Evolutionary conservation across 23 tunicate genomes (phyloP).

Genomic region (Botrylloides violaceus): DNA sequence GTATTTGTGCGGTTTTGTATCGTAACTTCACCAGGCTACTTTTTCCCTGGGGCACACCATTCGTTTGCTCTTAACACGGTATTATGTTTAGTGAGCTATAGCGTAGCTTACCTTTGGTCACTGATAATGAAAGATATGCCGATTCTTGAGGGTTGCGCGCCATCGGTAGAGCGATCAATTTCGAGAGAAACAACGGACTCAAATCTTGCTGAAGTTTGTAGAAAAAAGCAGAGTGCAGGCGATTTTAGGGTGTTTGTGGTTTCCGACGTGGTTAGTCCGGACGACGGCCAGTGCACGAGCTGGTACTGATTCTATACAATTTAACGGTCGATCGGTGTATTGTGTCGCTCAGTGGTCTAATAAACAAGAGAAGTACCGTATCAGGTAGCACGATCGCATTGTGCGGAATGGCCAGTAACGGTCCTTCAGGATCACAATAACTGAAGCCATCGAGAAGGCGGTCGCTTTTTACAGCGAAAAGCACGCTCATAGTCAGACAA

Average conservation of each 20-base stretch:
- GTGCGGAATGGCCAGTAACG: not conserved
- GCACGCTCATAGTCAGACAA: too few species aligned
- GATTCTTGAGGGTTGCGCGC: constrained; percentile 3
- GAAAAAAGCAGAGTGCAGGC: not conserved
- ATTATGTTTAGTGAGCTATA: not conserved
- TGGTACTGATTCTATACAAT: not conserved
- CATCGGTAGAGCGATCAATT: not conserved
- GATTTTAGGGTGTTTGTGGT: constrained; percentile 1
- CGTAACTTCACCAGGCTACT: not conserved
- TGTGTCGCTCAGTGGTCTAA: too few species aligned
- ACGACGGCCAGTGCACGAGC: not conserved
- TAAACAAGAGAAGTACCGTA: not conserved
- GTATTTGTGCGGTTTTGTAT: not conserved
- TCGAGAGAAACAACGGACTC: not conserved
- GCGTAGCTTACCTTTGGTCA: not conserved
- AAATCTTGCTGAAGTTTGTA: not conserved
- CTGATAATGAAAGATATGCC: not conserved
- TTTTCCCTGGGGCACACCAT: constrained; percentile 1
- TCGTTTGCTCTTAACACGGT: not conserved
- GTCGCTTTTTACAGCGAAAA: too few species aligned
- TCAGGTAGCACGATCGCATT: not conserved
- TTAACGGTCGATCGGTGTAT: not conserved
- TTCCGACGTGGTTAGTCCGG: constrained; percentile 1
- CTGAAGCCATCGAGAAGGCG: too few species aligned
- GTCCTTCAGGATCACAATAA: not conserved